Base-by-base conservation (phyloP, 2,888 invertebrate species). In the Julus scandinavius region DNA sequence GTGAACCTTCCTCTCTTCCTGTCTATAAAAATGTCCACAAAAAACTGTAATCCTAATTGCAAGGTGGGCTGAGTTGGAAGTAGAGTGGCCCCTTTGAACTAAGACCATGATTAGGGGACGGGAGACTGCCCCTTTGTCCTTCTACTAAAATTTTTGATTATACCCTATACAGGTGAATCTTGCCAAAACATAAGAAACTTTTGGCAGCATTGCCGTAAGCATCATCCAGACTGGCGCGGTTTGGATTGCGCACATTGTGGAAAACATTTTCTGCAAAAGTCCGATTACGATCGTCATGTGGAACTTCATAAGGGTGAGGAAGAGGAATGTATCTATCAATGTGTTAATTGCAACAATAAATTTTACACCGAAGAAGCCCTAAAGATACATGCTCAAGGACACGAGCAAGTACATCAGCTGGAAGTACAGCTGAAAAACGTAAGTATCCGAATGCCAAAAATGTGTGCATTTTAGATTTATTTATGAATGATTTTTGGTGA, bases 201-300 rank as follows among this genome's bases (percentile, higher is more conserved):
- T 41, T 88, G 88, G 88, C 86, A 86, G 45, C 88, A 88, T 54
- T 88, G 87, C 41, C 88, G 83, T 38, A 87, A 49, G 49, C 83
- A 72, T 41, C 88, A 88, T 83, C 88, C 88, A 6, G 87, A 88
- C 5, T 88, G 88, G 88, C 72, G 88, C n/a, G 88, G 88, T 3
- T 15, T 88, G 17, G 88, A 88, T 50, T 88, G 88, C 58, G 80
- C 88, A 1, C 72, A 87, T 58, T 88, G 88, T 38, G 88, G 88
- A 20, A 88, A 88, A 38, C 88, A 88, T 58, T 88, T 88, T 63
- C 80, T 88, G 17, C 88, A 88, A 38, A 88, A 87, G 11, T 87
- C 88, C 17, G 88, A 88, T 29, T 88, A 87, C 83, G 41, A 45
- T 40, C 87, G 88, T 2, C 88, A 88, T 83, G 20, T 72, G 13